These are phyloP conservation scores for Clostera curtula DNA, from an alignment of 2,888 invertebrate genomes.

Conservation along the genomic window DNA sequence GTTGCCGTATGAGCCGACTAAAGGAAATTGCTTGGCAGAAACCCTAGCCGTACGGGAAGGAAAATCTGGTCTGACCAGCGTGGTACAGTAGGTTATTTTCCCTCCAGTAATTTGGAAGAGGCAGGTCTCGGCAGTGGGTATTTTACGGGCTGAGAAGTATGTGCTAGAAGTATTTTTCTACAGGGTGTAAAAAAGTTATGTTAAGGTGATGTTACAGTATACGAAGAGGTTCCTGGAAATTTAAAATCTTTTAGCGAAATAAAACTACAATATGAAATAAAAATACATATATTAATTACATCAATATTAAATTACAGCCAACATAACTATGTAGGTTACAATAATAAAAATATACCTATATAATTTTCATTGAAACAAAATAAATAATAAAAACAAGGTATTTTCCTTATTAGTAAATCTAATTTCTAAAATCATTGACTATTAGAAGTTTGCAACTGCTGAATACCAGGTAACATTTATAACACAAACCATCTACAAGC, in stretches of 20 bases:
- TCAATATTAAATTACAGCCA: conserved; percentile 75
- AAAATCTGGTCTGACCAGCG: too few relatives aligned
- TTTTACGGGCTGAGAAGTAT: too few relatives aligned
- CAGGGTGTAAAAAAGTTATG: too few relatives aligned
- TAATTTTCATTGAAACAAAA: conserved; percentile 72
- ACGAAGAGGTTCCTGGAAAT: not conserved
- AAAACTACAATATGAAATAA: conserved; percentile 64
- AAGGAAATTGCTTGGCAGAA: too few relatives aligned
- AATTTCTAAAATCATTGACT: conserved; percentile 69
- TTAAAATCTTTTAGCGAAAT: conserved; percentile 16
- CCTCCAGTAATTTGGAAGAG: too few relatives aligned
- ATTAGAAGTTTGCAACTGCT: conserved; percentile 59
- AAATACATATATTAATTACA: conserved; percentile 77
- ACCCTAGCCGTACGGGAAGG: too few relatives aligned
- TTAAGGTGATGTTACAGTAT: too few relatives aligned
- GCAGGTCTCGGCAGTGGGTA: too few relatives aligned
- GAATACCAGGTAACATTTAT: conserved; percentile 65
- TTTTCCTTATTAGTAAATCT: conserved; percentile 64
- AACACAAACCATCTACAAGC: conserved; percentile 68
- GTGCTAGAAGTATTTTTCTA: too few relatives aligned
- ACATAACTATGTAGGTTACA: conserved; percentile 74
- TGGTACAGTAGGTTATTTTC: too few relatives aligned
- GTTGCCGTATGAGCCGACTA: too few relatives aligned
- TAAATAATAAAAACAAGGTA: conserved; percentile 74
- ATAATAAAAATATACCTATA: conserved; percentile 75